Base-by-base conservation (phyloP, 2,797 vertebrate genomes). In the Chaunax sp. region DNA sequence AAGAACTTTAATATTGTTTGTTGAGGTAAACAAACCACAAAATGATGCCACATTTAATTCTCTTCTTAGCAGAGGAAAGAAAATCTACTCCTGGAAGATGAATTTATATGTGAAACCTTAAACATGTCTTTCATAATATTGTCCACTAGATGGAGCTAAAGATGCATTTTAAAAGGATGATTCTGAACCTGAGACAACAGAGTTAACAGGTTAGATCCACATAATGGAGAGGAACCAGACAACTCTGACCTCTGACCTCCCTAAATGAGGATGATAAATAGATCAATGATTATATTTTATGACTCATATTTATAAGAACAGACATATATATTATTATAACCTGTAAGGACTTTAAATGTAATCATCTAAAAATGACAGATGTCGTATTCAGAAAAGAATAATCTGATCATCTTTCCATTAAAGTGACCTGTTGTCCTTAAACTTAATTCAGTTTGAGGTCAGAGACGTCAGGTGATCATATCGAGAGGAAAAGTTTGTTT, bases 121-220 rank as follows among this genome's bases (percentile, higher is more conserved):
- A 37, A 14, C 11, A 3, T 20, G 62, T 54, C 10, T 1, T 54
- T 6, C 33, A 18, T 3, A 45, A 2, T 22, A 13, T 41, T 12
- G 49, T 54, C 77, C 88, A 80, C 1, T 55, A 88, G 89, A 65
- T 85, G 84, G 85, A 4, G 82, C 47, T 50, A 72, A n/a, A 85
- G 69, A 18, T 61, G 59, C 16, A 73, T 67, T 41, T n/a, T 54
- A 5, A 16, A n/a, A n/a, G n/a, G n/a, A n/a, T n/a, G 18, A 37
- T 57, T 10, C 10, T 64, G 20, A 8, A 38, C 5, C 16, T 37
- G 15, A 52, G 41, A 49, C 10, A 0, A n/a, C 8, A 28, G 0
- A 51, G 19, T 25, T 7, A 0, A 26, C 25, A 47, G 16, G 16
- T 3, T 40, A 3, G 15, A 19, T 22, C 8, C 1, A 33, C 10